Conservation (phyloP, 2,888 invertebrate genomes). For the Patella ulyssiponensis region DNA sequence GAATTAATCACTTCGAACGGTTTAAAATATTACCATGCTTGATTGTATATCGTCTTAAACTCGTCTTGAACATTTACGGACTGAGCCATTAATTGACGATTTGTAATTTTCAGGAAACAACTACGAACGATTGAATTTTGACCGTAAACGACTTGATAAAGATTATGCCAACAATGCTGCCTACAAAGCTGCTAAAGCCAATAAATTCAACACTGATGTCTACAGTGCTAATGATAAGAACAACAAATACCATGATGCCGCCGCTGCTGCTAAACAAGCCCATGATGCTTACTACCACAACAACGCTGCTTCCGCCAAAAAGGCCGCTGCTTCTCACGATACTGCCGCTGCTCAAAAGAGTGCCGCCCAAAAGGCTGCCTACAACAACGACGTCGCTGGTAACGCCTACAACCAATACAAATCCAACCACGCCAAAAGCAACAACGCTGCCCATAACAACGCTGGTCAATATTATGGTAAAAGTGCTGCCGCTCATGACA, state of each 20-base stretch:
- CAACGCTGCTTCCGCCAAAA: neutral
- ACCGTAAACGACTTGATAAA: neutral
- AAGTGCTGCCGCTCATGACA: neutral
- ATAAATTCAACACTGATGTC: conserved; percentile 4
- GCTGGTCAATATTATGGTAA: neutral
- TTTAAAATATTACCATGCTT: too few relatives aligned
- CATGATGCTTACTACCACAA: neutral
- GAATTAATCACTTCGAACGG: too few relatives aligned
- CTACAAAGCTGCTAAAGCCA: neutral
- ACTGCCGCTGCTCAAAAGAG: neutral
- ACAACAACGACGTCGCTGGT: neutral
- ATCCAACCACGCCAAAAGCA: neutral
- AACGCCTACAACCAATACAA: neutral
- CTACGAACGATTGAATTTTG: conserved; percentile 1
- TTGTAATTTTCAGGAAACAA: neutral
- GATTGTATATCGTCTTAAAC: too few relatives aligned
- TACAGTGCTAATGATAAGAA: conserved; percentile 7
- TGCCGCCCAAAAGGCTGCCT: neutral
- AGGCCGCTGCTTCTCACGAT: neutral
- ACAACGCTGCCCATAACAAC: neutral
- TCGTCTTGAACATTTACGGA: too few relatives aligned
- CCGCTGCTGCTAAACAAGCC: conserved; percentile 9
- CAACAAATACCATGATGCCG: conserved; percentile 2
- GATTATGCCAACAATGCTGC: neutral
- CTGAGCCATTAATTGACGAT: too few relatives aligned